Base-by-base conservation (phyloP, 2,113 vertebrate species). In the Aythya baeri region DNA sequence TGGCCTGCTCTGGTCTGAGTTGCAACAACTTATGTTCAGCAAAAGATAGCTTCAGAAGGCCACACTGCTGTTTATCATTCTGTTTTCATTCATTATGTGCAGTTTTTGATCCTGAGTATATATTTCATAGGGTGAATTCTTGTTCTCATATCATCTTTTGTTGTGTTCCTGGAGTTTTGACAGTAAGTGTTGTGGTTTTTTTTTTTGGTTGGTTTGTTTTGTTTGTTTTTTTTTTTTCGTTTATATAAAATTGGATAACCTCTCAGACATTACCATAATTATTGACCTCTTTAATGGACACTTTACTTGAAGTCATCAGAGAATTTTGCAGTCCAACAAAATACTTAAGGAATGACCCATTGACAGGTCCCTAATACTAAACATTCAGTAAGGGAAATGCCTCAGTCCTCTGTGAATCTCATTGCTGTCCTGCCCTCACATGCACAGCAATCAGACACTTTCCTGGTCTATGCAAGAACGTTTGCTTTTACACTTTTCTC, bases 301-400 rank as follows among this genome's bases (percentile, higher is more conserved):
- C 74, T 95, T 92, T 76, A 86, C 75, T 87, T 87, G 59, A 89
- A 94, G 57, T 66, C 67, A 36, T 88, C 91, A 84, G 68, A 86
- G 92, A 94, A 78, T 96, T 96, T 72, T 94, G 38, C n/a, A 86
- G 49, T 73, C 91, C 91, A 89, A 27, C 49, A 54, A 89, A 61
- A 84, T 68, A 82, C 66, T 78, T 78, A 96, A 94, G 83, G 50
- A 96, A 94, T 75, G 71, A 96, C 34, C 23, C 75, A 34, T 32
- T 96, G 87, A 49, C 17, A 96, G 71, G 25, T 23, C 52, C 77
- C 46, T 71, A 91, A 89, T 86, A 44, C 59, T 91, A 86, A 78
- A 91, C 17, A 17, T 87, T 81, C 89, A 93, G 62, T 49, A 83
- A 86, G 18, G 43, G 49, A 46, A 86, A 91, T 92, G 85, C 27